Conservation (phyloP, 2,113 vertebrate genomes). For the Petrocephalus microphthalmus region DNA sequence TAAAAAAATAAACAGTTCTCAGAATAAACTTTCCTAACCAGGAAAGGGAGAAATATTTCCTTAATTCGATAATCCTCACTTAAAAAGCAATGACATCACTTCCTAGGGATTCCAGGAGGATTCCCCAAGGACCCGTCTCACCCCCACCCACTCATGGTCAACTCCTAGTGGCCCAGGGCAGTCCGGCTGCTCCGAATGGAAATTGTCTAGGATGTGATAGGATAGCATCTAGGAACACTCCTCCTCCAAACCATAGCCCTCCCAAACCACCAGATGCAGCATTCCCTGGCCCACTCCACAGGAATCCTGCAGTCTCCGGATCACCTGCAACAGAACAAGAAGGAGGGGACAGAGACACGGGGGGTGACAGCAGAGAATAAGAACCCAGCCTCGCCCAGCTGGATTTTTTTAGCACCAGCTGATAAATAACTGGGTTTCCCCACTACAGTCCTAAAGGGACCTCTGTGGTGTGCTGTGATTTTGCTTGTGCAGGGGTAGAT, state of each 20-base stretch:
- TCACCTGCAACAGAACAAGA: neutral
- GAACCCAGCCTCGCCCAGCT: neutral
- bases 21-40: neutral
- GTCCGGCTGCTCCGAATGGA: neutral
- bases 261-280: neutral
- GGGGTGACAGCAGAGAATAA: neutral
- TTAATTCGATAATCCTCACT: neutral
- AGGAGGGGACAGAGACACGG: neutral
- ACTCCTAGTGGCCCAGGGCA: neutral
- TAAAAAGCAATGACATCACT: neutral
- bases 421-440: neutral
- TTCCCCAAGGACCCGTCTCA: neutral
- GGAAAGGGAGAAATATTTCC: neutral
- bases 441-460: neutral
- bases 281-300: neutral
- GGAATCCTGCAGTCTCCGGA: neutral
- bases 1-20: neutral
- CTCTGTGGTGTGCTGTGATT: neutral
- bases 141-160: neutral
- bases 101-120: neutral
- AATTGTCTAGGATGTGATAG: neutral
- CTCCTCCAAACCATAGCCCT: neutral
- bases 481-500: neutral
- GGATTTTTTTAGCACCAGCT: neutral
- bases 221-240: neutral